Evolutionary conservation across 2,113 vertebrate species (phyloP).

Genomic region (Notarius lentiginosus): DNA sequence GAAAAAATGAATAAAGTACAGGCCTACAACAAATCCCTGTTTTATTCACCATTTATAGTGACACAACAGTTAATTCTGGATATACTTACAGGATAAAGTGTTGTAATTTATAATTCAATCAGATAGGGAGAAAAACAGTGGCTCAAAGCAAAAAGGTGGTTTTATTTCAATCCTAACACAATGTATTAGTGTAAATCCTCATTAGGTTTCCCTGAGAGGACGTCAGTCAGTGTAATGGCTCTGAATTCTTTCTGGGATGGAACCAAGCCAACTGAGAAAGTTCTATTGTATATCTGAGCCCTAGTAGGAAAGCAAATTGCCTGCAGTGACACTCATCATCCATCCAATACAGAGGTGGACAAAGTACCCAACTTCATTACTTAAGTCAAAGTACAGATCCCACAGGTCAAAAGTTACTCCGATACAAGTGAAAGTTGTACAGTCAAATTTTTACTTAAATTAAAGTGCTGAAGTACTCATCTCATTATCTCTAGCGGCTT

Average conservation of each 20-base stretch:
- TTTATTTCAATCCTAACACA: neutral
- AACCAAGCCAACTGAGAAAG: neutral
- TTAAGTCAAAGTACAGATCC: too few relatives aligned
- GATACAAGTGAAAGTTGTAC: too few relatives aligned
- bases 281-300: too few relatives aligned
- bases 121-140: neutral
- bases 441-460: too few relatives aligned
- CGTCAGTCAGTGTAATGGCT: conserved; percentile 17
- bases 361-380: too few relatives aligned
- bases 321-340: neutral
- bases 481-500: too few relatives aligned
- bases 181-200: conserved; percentile 15
- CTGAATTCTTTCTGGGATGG: neutral
- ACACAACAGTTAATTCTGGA: neutral
- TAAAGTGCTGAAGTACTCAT: too few relatives aligned
- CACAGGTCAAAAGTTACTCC: too few relatives aligned
- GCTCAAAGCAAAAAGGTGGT: neutral
- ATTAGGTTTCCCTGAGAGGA: neutral
- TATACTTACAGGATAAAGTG: neutral
- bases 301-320: too few relatives aligned
- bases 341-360: neutral
- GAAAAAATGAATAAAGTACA: neutral
- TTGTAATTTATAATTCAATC: neutral
- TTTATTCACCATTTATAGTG: neutral
- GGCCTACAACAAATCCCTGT: neutral